Percentiles rank a stretch among this genome's conserved stretches.
Evolutionary conservation across 2,797 vertebrate species (phyloP).

Genomic region (Channallabes apus): DNA sequence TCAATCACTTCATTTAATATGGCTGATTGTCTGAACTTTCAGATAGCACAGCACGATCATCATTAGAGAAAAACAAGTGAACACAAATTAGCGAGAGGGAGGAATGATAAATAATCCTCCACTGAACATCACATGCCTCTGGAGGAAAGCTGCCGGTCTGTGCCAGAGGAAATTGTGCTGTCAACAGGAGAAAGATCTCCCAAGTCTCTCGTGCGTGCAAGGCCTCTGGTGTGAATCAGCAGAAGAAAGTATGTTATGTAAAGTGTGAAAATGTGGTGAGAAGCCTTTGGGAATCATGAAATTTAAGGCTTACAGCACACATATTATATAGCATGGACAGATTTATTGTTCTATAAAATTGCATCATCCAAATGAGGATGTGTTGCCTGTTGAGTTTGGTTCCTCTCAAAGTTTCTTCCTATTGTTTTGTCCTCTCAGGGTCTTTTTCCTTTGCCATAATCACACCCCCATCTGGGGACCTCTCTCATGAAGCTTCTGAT

Average conservation of each 20-base stretch:
- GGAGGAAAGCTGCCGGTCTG: background rate
- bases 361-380: too few relatives aligned
- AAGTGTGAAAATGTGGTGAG: constrained; percentile 9
- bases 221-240: constrained; percentile 44
- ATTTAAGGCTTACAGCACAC: background rate
- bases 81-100: background rate
- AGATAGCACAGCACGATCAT: background rate
- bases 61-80: constrained; percentile 9
- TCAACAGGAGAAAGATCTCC: constrained; percentile 32
- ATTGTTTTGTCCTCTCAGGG: too few relatives aligned
- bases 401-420: too few relatives aligned
- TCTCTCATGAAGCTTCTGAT: background rate
- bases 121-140: constrained; percentile 20
- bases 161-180: constrained; percentile 32
- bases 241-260: constrained; percentile 44
- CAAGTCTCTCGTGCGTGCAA: constrained; percentile 32
- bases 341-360: too few relatives aligned
- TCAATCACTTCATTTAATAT: constrained; percentile 15
- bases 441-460: too few relatives aligned
- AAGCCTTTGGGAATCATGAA: background rate
- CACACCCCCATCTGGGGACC: background rate
- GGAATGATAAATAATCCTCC: constrained; percentile 17
- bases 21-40: background rate
- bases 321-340: too few relatives aligned
- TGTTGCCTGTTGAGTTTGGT: too few relatives aligned